Evolutionary conservation across 1,140 invertebrate species (phyloP), one percentile per base, ranked within the genome.

Genomic region (Calliopsis andreniformis): DNA sequence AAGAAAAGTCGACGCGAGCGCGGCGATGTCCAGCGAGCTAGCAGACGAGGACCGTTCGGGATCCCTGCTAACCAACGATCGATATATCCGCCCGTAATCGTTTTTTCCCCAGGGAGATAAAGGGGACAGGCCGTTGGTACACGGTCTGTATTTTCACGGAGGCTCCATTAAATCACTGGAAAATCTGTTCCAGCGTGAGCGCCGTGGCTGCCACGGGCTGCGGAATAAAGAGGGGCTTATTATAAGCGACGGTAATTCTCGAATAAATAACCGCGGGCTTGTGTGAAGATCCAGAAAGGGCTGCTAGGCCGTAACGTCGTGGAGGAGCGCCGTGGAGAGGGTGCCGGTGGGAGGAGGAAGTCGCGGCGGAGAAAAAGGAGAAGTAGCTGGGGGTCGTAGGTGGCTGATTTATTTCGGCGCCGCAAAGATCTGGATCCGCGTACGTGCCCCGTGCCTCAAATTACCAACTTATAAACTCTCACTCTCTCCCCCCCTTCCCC

Each of bases 381-480:
- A 76, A 86, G 78, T 73, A 77, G 73, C 47, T 25, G 53, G 79
- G 84, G 83, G 75, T 87, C 86, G 86, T 91, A 88, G 89, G 89
- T 89, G 84, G 78, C 87, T 92, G 90, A 92, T 92, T 92, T 91
- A 92, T 92, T 91, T 91, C 87, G 82, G 89, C 86, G 89, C 87
- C 88, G 85, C 88, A 90, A 90, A 91, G 91, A 92, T 92, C 90
- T 90, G 87, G 87, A 87, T 89, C 83, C 83, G 84, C 87, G 90
- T 91, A 91, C 91, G 91, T 92, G 91, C 89, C 87, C 82, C 87
- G 90, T 83, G 85, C 89, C 86, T 91, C 90, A 92, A 92, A 92
- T 92, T 92, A 91, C 91, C 89, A 89, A 92, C 91, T 92, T 92
- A 92, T 92, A 91, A 92, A 92, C 91, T 91, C 89, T 68, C 69